A percentile compares a stretch with the other conserved stretches of the same genome.
Conservation (phyloP, 2,888 invertebrate species). For the Osmoderma eremita region DNA sequence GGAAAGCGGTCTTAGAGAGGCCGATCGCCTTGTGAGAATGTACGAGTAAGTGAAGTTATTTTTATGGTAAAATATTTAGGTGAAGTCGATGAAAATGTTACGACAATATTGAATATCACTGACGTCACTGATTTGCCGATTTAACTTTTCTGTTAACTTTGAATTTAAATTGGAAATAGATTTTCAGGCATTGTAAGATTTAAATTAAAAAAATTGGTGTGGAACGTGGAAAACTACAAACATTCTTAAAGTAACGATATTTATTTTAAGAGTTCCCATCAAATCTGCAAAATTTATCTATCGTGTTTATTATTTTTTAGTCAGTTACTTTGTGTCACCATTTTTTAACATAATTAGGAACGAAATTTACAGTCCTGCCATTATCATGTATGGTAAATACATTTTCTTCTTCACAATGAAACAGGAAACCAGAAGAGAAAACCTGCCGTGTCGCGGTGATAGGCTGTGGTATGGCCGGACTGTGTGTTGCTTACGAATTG, state of each 20-base stretch:
- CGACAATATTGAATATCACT: no score
- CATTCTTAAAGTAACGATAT: no score
- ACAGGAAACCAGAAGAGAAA: slow-evolving; percentile 18
- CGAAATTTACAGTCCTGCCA: not conserved
- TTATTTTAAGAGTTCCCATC: no score
- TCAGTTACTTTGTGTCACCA: not conserved
- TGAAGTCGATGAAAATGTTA: no score
- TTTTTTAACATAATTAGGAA: slow-evolving; percentile 19
- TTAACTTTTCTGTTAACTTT: no score
- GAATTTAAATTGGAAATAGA: no score
- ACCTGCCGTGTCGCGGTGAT: slow-evolving; percentile 64
- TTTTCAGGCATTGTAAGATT: no score
- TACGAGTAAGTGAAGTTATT: slow-evolving; percentile 48
- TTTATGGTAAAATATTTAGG: not conserved
- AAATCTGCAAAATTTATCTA: no score
- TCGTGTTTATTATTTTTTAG: no score
- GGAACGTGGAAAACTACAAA: no score
- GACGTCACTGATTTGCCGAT: no score
- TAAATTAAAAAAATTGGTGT: no score
- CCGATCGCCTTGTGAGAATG: slow-evolving; percentile 61
- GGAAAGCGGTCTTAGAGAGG: slow-evolving; percentile 67
- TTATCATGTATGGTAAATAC: not conserved
- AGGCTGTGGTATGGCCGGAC: slow-evolving; percentile 71
- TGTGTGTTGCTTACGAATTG: slow-evolving; percentile 68
- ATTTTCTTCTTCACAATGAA: slow-evolving; percentile 1